Percentiles rank a stretch among this genome's conserved stretches.
These are phyloP conservation scores for Garra rufa DNA, from an alignment of 2,113 vertebrate genomes.

Conservation along the genomic window DNA sequence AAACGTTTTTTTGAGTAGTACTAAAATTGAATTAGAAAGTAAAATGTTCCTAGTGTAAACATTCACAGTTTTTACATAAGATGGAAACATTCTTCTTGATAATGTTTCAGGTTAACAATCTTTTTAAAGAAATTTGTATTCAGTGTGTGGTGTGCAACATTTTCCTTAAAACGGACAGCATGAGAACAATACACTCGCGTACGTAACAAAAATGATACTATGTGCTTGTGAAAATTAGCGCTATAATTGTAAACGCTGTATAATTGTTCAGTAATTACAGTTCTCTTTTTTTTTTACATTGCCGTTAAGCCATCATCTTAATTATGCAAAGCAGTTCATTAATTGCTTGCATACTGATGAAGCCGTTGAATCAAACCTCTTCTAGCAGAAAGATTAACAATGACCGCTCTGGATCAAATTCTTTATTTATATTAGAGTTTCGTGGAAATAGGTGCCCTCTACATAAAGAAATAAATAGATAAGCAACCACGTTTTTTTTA, in stretches of 20 bases:
- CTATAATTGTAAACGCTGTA: slow-evolving; percentile 48
- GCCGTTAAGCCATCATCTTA: slow-evolving; percentile 52
- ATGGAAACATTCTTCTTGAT: background rate
- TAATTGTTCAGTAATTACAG: slow-evolving; percentile 55
- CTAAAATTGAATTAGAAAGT: background rate
- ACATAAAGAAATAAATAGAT: background rate
- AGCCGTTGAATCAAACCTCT: slow-evolving; percentile 1
- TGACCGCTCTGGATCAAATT: background rate
- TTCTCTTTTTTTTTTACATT: slow-evolving; percentile 27
- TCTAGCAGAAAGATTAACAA: background rate
- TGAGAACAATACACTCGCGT: background rate
- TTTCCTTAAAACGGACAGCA: background rate
- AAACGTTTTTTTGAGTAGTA: background rate
- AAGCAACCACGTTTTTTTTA: background rate
- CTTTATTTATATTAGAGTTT: slow-evolving; percentile 3
- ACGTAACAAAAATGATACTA: background rate
- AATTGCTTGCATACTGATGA: slow-evolving; percentile 60
- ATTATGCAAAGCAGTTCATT: slow-evolving; percentile 64
- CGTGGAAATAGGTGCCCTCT: background rate
- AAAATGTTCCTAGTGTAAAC: background rate
- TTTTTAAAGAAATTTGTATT: background rate
- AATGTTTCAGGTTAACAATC: background rate
- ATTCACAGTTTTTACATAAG: slow-evolving; percentile 1
- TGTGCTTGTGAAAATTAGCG: slow-evolving; percentile 4
- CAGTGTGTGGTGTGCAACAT: background rate